These are phyloP conservation scores for Carabus problematicus DNA, from an alignment of 2,888 invertebrate species.

Conservation along the genomic window DNA sequence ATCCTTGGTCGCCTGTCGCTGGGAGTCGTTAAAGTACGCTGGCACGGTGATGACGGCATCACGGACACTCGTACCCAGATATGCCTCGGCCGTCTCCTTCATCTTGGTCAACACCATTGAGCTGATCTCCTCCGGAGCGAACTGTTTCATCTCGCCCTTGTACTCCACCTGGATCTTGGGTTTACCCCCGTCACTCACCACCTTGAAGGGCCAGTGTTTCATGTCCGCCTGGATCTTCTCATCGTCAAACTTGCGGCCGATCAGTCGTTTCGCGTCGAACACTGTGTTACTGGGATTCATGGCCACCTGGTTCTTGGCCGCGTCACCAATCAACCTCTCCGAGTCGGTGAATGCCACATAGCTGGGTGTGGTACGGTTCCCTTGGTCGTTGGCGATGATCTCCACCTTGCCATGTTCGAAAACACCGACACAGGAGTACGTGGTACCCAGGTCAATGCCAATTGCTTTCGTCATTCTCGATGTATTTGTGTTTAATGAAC, in stretches of 20 bases:
- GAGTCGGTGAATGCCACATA: slow-evolving; percentile 75
- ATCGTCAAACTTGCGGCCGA: slow-evolving; percentile 72
- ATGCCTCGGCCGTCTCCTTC: slow-evolving; percentile 75
- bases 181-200: slow-evolving; percentile 66
- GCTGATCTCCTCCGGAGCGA: slow-evolving; percentile 75
- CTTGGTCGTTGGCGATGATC: slow-evolving; percentile 73
- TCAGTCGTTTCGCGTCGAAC: slow-evolving; percentile 70
- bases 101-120: slow-evolving; percentile 70
- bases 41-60: slow-evolving; percentile 82
- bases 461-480: slow-evolving; percentile 62
- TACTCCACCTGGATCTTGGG: slow-evolving; percentile 70
- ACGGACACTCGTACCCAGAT: slow-evolving; percentile 67
- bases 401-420: slow-evolving; percentile 81
- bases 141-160: slow-evolving; percentile 69
- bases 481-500: neutral
- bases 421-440: slow-evolving; percentile 87
- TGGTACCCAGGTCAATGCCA: slow-evolving; percentile 87
- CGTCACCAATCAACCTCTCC: slow-evolving; percentile 70
- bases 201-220: slow-evolving; percentile 81
- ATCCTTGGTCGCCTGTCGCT: slow-evolving; percentile 74
- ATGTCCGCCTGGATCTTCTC: slow-evolving; percentile 74
- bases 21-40: slow-evolving; percentile 76
- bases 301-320: slow-evolving; percentile 72
- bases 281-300: slow-evolving; percentile 76
- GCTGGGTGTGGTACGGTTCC: slow-evolving; percentile 76